Conservation (phyloP, 1,140 invertebrate genomes). For the Homarus americanus region DNA sequence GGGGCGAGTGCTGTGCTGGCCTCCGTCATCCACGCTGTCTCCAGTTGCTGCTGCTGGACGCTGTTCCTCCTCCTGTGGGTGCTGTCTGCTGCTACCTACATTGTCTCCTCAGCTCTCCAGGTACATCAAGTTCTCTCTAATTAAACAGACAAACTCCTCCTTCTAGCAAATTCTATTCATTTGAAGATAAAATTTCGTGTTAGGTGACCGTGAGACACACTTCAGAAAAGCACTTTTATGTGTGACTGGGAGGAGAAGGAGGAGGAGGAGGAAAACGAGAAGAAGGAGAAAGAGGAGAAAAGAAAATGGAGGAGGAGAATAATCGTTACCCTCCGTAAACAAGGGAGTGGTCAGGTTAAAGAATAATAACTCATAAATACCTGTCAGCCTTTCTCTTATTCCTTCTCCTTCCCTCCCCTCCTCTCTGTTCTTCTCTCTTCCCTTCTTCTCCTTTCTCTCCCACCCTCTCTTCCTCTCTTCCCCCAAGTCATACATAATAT, state of each 20-base stretch:
- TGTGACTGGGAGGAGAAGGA: neutral
- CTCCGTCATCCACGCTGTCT: neutral
- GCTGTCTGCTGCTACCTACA: neutral
- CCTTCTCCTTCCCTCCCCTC: neutral
- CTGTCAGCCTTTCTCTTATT: too few relatives aligned
- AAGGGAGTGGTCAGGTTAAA: too few relatives aligned
- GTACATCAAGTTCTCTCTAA: too few relatives aligned
- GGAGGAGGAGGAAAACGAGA: too few relatives aligned
- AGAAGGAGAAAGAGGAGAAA: neutral
- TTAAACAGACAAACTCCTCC: too few relatives aligned
- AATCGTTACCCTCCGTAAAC: neutral
- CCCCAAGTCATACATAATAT: neutral
- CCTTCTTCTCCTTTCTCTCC: neutral
- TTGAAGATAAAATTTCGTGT: too few relatives aligned
- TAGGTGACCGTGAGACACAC: too few relatives aligned
- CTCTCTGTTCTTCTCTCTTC: neutral
- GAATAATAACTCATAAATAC: too few relatives aligned
- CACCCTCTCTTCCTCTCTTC: neutral
- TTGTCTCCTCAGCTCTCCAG: slow-evolving; percentile 14
- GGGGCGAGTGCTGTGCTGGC: neutral
- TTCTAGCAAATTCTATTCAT: too few relatives aligned
- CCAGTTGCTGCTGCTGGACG: slow-evolving; percentile 3
- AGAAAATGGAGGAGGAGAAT: neutral
- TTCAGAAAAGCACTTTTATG: too few relatives aligned
- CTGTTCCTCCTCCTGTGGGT: slow-evolving; percentile 14